Evolutionary conservation across 2,113 vertebrate genomes (phyloP), one percentile per base, ranked within the genome.

Genomic region (Zingel zingel): DNA sequence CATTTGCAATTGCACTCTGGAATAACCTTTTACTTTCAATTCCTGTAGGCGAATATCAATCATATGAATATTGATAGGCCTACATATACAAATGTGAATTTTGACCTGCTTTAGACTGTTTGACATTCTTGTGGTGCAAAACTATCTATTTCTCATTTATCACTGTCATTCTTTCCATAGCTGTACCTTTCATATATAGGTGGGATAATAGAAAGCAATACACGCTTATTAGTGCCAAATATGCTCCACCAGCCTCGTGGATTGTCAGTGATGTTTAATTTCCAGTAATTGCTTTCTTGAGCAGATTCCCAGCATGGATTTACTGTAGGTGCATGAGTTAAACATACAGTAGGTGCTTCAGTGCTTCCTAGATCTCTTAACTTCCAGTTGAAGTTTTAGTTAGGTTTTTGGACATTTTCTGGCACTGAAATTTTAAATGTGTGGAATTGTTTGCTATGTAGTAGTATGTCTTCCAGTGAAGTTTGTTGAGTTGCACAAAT

Each of bases 281-380:
- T 79, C 51, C 21, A 69, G 36, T 69, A 64, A 71, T 50, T 73
- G 25, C 54, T 64, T 77, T 73, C 61, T 78, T 70, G 16, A 58
- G 39, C 21, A 61, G 69, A 79, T 72, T 67, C 43, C 39, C n/a
- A 74, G 91, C 89, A 91, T 93, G 88, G 70, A 63, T 78, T 86
- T 64, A 65, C 54, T 58, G 30, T 89, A 61, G 54, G 58, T 90
- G 89, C 89, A 93, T 89, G 90, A 83, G 33, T 56, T 58, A 51
- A 43, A 66, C 33, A 84, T 47, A 47, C 33, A 64, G 48, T 70
- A 78, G 36, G 70, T 86, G n/a, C 23, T 83, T 50, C 45, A 61
- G 57, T 74, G 45, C 64, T 69, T 77, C 19, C 11, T 75, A 62
- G 9, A 71, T 71, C 74, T 72, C 15, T 69, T 27, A 43, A 66